A percentile compares a stretch with the other conserved stretches of the same genome.
Conservation (phyloP, 2,797 vertebrate species). For the Buceros bicornis region DNA sequence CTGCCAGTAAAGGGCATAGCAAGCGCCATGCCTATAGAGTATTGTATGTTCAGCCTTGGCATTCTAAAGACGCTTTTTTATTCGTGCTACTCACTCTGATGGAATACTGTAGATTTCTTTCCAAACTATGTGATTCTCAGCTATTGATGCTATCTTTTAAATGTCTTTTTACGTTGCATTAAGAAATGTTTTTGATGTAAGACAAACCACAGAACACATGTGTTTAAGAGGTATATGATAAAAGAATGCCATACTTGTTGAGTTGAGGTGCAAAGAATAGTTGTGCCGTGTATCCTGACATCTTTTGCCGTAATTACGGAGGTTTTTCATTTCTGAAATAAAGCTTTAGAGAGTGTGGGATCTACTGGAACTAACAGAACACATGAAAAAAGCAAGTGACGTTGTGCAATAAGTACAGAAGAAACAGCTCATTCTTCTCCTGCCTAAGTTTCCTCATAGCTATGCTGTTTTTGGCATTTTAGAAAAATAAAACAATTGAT, state of each 20-base stretch:
- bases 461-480: conserved; percentile 58
- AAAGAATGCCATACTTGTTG: not conserved
- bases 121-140: conserved; percentile 38
- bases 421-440: not conserved
- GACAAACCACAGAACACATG: not conserved
- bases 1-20: conserved; percentile 74
- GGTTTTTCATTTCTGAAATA: conserved; percentile 9
- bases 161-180: conserved; percentile 4
- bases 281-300: not conserved
- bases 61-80: conserved; percentile 58
- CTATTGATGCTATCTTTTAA: not conserved
- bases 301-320: conserved; percentile 8
- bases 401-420: not conserved
- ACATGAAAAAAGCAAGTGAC: conserved; percentile 17
- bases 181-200: not conserved
- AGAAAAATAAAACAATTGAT: conserved; percentile 74
- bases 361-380: not conserved
- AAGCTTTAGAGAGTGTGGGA: not conserved
- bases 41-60: conserved; percentile 63
- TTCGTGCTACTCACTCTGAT: conserved; percentile 26
- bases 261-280: not conserved
- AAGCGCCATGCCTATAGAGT: conserved; percentile 61
- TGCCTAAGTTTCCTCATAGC: conserved; percentile 46
- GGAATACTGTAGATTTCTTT: conserved; percentile 34
- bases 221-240: conserved; percentile 16